Base-by-base conservation (phyloP, 64 coral and sea anemone species). In the Actinia equina region DNA sequence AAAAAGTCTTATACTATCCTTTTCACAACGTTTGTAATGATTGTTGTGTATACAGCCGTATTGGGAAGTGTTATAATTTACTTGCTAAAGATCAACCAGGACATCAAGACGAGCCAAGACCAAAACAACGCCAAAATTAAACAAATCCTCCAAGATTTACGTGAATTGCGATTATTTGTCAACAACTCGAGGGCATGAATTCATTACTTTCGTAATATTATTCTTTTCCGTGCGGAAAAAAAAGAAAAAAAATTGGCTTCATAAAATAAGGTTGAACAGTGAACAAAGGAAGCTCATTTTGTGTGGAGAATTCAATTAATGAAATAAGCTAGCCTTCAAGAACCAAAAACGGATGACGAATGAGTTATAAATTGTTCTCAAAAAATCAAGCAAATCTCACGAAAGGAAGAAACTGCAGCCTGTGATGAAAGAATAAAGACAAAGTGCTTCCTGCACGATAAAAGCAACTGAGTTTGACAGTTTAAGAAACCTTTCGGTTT, bases 1-100 rank as follows among this genome's bases (percentile, higher is more conserved):
- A 81, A 81, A 44, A 81, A 81, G 49, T 81, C 78, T 14, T 81
- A 81, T 44, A 81, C 42, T 7, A 81, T 81, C 11, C 78, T 81
- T 51, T 81, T 81, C 7, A 81, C 78, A 81, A 81, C 78, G 43
- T 81, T 81, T 81, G 45, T 81, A 81, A 49, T 81, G 78, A 81
- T 81, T 20, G 49, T 81, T 81, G 78, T 81, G 45, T 81, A 81
- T 52, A 81, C 78, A 20, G 78, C 78, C 19, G 78, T 81, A 81
- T n/a, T 81, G 18, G 78, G 78, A 25, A 49, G 42, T 52, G 78
- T 81, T 81, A 81, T 81, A 81, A 81, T 81, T 20, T 81, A 81
- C 78, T 49, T 81, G 22, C 78, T 81, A 9, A 81, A 81, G 18
- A 17, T 52, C 49, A 81, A 81, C 78, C 42, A 81, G 22, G 78